Percentiles rank a stretch among this genome's conserved stretches.
phyloP scores from a whole-genome alignment of 2,888 invertebrate species.

The Sepioteuthis lessoniana region DNA sequence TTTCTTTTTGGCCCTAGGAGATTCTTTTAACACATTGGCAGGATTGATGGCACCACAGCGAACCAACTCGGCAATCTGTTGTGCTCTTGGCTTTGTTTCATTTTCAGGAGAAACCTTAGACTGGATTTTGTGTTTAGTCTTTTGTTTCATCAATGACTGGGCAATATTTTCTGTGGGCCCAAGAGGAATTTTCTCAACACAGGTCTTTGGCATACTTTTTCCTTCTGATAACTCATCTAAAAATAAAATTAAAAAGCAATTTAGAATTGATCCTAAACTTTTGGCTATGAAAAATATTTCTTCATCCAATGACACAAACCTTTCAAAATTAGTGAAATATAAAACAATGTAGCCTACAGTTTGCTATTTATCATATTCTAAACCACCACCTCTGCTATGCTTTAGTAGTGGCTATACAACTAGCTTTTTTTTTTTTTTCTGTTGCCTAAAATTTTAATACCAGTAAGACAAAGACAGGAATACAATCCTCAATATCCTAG shows the following conservation, averaged over 20 bases:
- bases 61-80: background rate
- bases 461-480: too few relatives aligned
- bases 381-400: too few relatives aligned
- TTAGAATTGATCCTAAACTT: background rate
- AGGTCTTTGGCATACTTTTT: background rate
- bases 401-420: too few relatives aligned
- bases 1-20: background rate
- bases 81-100: background rate
- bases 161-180: background rate
- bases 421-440: too few relatives aligned
- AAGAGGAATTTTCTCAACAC: background rate
- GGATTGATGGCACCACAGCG: background rate
- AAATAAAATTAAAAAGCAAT: background rate
- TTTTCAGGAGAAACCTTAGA: background rate
- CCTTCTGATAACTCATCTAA: background rate
- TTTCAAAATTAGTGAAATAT: too few relatives aligned
- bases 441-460: too few relatives aligned
- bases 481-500: too few relatives aligned
- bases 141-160: background rate
- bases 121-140: background rate
- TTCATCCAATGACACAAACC: too few relatives aligned
- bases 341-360: too few relatives aligned
- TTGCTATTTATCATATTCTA: too few relatives aligned
- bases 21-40: background rate
- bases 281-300: background rate